Percentiles rank a stretch among this genome's conserved stretches.
Evolutionary conservation across 2,797 vertebrate species (phyloP).

Genomic region (Carcharodon carcharias): DNA sequence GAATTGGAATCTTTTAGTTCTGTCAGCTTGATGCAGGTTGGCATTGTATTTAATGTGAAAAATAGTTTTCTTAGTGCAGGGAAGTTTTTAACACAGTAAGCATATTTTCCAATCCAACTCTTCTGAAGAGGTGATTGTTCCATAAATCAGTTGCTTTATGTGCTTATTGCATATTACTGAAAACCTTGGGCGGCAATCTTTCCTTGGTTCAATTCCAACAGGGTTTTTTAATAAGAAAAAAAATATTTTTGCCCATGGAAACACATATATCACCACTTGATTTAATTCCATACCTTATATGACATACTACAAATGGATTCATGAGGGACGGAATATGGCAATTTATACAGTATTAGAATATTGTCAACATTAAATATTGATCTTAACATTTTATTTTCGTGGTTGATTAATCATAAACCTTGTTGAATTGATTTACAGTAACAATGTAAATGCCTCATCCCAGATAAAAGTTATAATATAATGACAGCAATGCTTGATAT

Average conservation of each 20-base stretch:
- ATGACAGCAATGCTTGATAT: not conserved
- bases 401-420: not conserved
- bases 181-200: slow-evolving; percentile 2
- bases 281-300: not conserved
- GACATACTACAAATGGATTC: not conserved
- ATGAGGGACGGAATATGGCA: not conserved
- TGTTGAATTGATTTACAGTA: not conserved
- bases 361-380: slow-evolving; percentile 7
- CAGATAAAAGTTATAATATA: too few species aligned
- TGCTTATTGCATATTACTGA: not conserved
- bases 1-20: not conserved
- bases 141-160: slow-evolving; percentile 1
- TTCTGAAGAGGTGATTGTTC: slow-evolving; percentile 25
- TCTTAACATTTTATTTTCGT: not conserved
- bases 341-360: slow-evolving; percentile 9
- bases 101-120: slow-evolving; percentile 27
- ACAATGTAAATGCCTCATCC: not conserved
- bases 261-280: not conserved
- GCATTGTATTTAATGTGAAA: not conserved
- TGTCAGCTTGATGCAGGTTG: not conserved
- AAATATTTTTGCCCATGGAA: not conserved
- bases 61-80: slow-evolving; percentile 9
- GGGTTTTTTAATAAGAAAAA: not conserved
- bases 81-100: slow-evolving; percentile 6
- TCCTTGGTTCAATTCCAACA: not conserved